These are phyloP conservation scores for Reinhardtius hippoglossoides DNA, from an alignment of 2,113 vertebrate species.

Conservation along the genomic window DNA sequence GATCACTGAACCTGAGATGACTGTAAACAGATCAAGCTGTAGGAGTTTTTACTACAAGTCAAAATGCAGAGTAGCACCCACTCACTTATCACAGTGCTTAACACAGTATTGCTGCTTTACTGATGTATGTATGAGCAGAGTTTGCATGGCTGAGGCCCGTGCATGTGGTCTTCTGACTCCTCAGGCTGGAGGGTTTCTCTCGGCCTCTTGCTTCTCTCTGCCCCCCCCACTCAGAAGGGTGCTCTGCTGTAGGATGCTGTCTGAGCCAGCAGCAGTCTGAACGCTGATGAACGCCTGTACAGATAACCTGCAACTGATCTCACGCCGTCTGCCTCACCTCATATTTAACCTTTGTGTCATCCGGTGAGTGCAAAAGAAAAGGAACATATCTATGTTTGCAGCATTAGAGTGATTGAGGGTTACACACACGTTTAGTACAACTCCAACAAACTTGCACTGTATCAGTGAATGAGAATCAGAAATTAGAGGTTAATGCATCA, in stretches of 20 bases:
- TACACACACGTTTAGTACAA: neutral
- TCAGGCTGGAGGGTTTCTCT: conserved; percentile 44
- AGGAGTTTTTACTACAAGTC: neutral
- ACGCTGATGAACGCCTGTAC: conserved; percentile 70
- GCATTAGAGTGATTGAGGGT: neutral
- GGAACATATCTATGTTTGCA: neutral
- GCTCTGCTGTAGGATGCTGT: conserved; percentile 45
- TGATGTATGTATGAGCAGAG: neutral
- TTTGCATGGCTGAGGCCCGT: conserved; percentile 10
- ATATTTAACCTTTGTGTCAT: conserved; percentile 23
- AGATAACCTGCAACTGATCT: conserved; percentile 63
- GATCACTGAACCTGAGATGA: neutral
- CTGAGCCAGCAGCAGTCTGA: conserved; percentile 62
- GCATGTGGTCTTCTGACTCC: conserved; percentile 35
- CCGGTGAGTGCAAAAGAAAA: neutral
- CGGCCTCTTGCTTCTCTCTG: conserved; percentile 17
- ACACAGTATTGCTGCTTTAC: conserved; percentile 11
- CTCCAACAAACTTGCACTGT: neutral
- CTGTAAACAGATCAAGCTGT: conserved; percentile 1
- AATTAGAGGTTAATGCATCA: neutral
- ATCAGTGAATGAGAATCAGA: too few relatives aligned
- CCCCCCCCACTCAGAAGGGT: conserved; percentile 41
- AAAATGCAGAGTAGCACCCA: conserved; percentile 2
- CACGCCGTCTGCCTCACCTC: conserved; percentile 48
- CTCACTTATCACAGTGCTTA: neutral